Conservation (phyloP, 2,797 vertebrate genomes). For the Anolis apletophallus region DNA sequence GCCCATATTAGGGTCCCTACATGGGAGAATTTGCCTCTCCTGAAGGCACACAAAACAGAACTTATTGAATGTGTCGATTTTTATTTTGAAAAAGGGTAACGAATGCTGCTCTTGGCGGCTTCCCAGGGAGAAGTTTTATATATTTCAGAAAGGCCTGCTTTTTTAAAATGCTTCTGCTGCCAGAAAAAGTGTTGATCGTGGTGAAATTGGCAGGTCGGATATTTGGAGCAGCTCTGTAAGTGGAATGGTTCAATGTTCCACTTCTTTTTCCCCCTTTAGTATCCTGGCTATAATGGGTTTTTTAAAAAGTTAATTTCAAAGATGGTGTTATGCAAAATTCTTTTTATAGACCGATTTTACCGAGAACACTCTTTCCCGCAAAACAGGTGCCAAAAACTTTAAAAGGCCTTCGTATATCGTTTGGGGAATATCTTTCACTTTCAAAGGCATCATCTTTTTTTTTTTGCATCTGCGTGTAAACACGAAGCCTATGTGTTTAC, state of each 20-base stretch:
- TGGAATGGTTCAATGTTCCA: not conserved
- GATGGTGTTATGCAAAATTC: conserved; percentile 8
- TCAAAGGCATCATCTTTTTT: not conserved
- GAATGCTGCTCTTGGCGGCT: conserved; percentile 54
- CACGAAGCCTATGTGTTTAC: not conserved
- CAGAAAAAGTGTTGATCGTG: conserved; percentile 1
- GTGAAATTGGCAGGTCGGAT: not conserved
- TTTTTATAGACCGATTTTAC: not conserved
- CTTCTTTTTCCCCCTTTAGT: not conserved
- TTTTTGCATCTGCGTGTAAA: not conserved
- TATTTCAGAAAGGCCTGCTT: conserved; percentile 65
- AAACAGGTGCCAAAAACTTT: not conserved
- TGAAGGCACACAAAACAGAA: conserved; percentile 29
- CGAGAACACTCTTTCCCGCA: not conserved
- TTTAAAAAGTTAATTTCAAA: not conserved
- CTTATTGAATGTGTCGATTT: conserved; percentile 41
- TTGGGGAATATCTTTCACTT: not conserved
- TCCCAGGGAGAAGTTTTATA: conserved; percentile 60
- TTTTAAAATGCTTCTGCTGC: conserved; percentile 53
- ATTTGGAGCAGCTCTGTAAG: not conserved
- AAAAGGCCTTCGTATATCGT: not conserved
- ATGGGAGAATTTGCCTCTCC: conserved; percentile 17
- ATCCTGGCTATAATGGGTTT: not conserved
- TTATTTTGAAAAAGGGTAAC: conserved; percentile 39
- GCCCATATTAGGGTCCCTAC: conserved; percentile 16